Conservation (phyloP, 2,797 vertebrate species). For the Urocyon cinereoargenteus region DNA sequence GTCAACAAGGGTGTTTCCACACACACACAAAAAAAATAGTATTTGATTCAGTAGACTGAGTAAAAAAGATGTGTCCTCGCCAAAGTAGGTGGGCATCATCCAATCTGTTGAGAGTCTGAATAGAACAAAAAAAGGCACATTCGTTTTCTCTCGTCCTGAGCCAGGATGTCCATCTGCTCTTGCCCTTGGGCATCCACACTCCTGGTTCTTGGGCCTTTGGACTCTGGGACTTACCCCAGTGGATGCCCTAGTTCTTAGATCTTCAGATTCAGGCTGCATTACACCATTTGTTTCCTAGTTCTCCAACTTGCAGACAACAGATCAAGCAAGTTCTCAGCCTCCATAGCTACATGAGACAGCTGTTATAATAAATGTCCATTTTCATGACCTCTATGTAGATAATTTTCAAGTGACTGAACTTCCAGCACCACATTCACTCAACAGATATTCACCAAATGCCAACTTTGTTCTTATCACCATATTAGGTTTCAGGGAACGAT, state of each 20-base stretch:
- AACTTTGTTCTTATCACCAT: neutral
- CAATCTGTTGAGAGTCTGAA: neutral
- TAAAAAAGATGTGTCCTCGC: neutral
- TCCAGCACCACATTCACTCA: neutral
- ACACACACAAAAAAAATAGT: neutral
- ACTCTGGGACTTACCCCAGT: neutral
- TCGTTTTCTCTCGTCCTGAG: neutral
- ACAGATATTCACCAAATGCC: neutral
- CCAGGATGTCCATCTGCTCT: neutral
- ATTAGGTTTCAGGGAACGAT: neutral
- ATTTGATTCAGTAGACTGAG: neutral
- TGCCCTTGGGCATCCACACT: fast-evolving
- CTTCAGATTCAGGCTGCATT: no score
- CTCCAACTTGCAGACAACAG: neutral
- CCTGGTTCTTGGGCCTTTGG: neutral
- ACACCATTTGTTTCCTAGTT: neutral
- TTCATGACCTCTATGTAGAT: neutral
- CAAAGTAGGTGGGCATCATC: neutral
- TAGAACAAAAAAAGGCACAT: neutral
- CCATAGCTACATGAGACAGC: neutral
- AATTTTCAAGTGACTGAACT: neutral
- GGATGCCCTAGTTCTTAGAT: neutral
- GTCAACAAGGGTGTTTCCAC: neutral
- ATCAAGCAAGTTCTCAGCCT: neutral
- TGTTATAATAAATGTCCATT: neutral